phyloP scores from a whole-genome alignment of 1,140 invertebrate species.

The Orchesella cincta region DNA sequence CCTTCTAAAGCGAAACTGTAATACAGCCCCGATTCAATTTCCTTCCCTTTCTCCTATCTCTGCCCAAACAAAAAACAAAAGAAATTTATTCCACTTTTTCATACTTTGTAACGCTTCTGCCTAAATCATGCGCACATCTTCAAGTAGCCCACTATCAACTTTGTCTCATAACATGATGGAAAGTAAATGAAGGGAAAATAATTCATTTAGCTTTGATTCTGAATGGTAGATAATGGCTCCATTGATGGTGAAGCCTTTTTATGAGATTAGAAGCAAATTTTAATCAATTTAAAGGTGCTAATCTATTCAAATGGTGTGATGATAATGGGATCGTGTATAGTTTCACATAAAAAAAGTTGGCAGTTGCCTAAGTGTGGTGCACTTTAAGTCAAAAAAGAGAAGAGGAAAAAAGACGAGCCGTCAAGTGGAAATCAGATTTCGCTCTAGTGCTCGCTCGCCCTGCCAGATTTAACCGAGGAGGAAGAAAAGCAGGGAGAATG shows the following conservation, averaged over 20 bases:
- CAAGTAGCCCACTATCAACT: not conserved
- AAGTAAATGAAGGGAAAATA: conserved; percentile 22
- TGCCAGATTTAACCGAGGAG: not conserved
- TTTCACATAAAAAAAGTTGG: not conserved
- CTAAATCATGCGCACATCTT: not conserved
- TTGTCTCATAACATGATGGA: not conserved
- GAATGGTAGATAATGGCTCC: not conserved
- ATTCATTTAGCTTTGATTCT: not conserved
- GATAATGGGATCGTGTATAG: not conserved
- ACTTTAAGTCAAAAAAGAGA: not conserved
- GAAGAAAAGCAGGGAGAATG: not conserved
- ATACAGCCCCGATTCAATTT: conserved; percentile 7
- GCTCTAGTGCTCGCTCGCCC: too few species aligned
- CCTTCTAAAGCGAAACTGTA: not conserved
- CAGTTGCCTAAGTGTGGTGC: not conserved
- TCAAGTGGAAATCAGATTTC: not conserved
- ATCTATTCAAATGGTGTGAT: not conserved
- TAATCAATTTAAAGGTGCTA: conserved; percentile 20
- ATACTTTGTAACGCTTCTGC: too few species aligned
- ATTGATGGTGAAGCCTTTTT: not conserved
- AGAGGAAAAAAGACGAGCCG: not conserved
- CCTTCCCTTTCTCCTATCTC: not conserved
- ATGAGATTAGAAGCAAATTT: not conserved
- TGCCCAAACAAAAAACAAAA: not conserved
- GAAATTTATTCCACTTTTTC: not conserved